Evolutionary conservation across 2,797 vertebrate genomes (phyloP), one percentile per base, ranked within the genome.

Genomic region (Ceryle rudis): DNA sequence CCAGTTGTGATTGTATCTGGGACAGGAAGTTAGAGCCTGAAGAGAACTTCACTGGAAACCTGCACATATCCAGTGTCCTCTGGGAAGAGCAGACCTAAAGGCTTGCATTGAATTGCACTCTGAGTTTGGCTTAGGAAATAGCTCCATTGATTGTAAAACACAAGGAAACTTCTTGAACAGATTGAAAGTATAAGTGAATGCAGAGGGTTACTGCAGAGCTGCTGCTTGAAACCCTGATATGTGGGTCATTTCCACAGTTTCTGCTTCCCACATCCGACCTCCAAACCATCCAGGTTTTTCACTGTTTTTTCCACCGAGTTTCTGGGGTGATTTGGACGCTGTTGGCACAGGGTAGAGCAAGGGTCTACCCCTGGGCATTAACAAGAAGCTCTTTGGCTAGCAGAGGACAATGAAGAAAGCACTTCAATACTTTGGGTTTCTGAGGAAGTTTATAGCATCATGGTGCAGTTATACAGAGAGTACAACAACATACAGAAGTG

Each of bases 1-100:
- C 49, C 46, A 57, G 22, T 41, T 81, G 22, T 33, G 49, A 57
- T 72, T 0, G 0, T 47, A 31, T 44, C 0, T 1, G 61, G 39
- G n/a, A 67, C 37, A 3, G 5, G 41, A 69, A 42, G 13, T 33
- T 44, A 49, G 44, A 65, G 23, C 28, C 71, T 3, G 0, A n/a
- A 77, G 35, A 35, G 42, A 74, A 58, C 33, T 46, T 78, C 29
- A 28, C 28, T 44, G 46, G 39, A 49, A 89, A 75, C 20, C 44
- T 25, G 8, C 14, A 15, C 2, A 1, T 81, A 35, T 84, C 44
- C 41, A 49, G 33, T 33, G 15, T 49, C 19, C 25, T 75, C 81
- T 65, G 51, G 28, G 54, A 75, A 72, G 47, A 79, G 31, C 84
- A 84, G 35, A 16, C 39, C 52, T 67, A 14, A 44, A 74, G 14